These are phyloP conservation scores for Spisula solida DNA, from an alignment of 2,888 invertebrate genomes.

Conservation along the genomic window DNA sequence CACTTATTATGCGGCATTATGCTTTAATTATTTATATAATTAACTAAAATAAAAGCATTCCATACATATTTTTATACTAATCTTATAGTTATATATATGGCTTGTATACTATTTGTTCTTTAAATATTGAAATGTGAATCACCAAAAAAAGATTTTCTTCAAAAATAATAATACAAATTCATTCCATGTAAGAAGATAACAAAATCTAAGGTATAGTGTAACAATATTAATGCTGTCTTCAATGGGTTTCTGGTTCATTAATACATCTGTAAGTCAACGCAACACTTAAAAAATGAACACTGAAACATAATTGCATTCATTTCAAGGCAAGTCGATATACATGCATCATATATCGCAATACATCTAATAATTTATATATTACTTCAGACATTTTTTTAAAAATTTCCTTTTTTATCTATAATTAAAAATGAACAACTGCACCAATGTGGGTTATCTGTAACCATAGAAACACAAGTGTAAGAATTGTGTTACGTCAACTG, in stretches of 20 bases:
- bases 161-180: not conserved
- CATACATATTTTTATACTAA: no score
- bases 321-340: not conserved
- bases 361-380: conserved; percentile 27
- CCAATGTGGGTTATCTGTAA: not conserved
- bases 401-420: not conserved
- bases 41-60: no score
- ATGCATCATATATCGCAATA: not conserved
- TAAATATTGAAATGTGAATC: no score
- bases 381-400: not conserved
- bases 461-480: not conserved
- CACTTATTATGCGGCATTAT: no score
- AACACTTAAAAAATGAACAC: not conserved
- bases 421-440: not conserved
- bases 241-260: not conserved
- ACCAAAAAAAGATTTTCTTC: not conserved
- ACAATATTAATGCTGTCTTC: not conserved
- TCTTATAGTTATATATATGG: no score
- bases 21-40: no score
- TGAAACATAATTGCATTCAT: not conserved
- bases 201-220: not conserved
- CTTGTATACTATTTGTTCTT: no score
- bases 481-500: not conserved
- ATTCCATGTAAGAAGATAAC: not conserved
- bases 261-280: not conserved